Conservation (phyloP, 2,888 invertebrate species). For the Gortyna flavago region DNA sequence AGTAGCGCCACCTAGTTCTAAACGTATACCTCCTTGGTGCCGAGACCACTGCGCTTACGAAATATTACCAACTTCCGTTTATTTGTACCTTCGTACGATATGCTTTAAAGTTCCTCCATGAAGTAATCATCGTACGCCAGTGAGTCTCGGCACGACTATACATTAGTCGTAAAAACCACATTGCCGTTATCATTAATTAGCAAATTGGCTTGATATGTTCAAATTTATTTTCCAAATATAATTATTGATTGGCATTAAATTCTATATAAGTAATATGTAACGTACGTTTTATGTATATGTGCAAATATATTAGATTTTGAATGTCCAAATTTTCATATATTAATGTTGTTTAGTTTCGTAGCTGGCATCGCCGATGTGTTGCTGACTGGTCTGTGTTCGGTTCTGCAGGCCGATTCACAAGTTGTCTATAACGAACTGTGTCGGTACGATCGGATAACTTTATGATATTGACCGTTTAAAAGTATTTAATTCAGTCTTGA, state of each 20-base stretch:
- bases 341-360: conserved; percentile 55
- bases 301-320: conserved; percentile 58
- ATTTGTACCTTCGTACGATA: neutral
- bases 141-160: conserved; percentile 30
- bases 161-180: conserved; percentile 25
- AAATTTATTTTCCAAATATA: conserved; percentile 53
- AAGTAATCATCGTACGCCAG: conserved; percentile 20
- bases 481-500: neutral
- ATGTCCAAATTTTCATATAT: conserved; percentile 53
- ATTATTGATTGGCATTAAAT: conserved; percentile 61
- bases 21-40: conserved; percentile 21
- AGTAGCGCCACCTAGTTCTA: conserved; percentile 4
- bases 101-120: neutral
- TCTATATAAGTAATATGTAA: conserved; percentile 55
- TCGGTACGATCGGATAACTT: neutral
- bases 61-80: neutral
- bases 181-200: conserved; percentile 46
- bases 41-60: conserved; percentile 18
- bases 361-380: conserved; percentile 51
- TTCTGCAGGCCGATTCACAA: conserved; percentile 38
- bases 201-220: conserved; percentile 62
- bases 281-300: conserved; percentile 58
- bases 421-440: neutral
- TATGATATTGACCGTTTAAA: neutral
- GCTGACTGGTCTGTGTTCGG: neutral